Evolutionary conservation across 2,888 invertebrate species (phyloP).

Genomic region (Aphodius sticticus): DNA sequence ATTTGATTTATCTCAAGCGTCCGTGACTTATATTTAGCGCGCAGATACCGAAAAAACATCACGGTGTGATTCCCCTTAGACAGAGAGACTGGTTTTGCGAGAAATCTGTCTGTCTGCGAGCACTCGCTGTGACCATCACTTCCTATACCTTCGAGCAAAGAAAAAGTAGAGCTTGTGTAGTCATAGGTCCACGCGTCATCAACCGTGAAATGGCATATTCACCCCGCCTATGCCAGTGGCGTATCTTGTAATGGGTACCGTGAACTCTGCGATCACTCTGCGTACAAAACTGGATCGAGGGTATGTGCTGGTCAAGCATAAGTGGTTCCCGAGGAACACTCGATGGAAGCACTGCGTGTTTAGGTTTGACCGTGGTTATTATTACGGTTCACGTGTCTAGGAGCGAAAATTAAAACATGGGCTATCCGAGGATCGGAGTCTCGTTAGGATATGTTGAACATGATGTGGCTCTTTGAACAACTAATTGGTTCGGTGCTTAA

Average conservation of each 20-base stretch:
- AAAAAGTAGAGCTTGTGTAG: conserved; percentile 24
- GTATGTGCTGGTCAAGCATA: background rate
- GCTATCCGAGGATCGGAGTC: background rate
- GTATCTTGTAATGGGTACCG: conserved; percentile 12
- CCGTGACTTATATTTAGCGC: conserved; percentile 13
- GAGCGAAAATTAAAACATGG: background rate
- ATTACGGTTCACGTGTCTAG: background rate
- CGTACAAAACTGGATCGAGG: background rate
- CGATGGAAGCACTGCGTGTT: background rate
- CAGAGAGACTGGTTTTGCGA: conserved; percentile 35
- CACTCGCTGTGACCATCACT: conserved; percentile 35
- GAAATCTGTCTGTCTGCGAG: conserved; percentile 27
- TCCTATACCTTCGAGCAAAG: conserved; percentile 34
- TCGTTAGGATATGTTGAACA: background rate
- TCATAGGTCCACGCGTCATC: conserved; percentile 40
- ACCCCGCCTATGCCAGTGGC: conserved; percentile 37
- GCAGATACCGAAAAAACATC: conserved; percentile 16
- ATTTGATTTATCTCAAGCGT: background rate
- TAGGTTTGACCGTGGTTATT: background rate
- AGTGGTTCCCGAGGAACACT: background rate
- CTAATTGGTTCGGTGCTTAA: background rate
- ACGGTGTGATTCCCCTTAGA: conserved; percentile 32
- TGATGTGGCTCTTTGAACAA: background rate
- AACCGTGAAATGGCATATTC: conserved; percentile 45
- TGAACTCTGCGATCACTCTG: conserved; percentile 25